Base-by-base conservation (phyloP, 2,888 invertebrate genomes). In the Lepidocyrtinus sp. region DNA sequence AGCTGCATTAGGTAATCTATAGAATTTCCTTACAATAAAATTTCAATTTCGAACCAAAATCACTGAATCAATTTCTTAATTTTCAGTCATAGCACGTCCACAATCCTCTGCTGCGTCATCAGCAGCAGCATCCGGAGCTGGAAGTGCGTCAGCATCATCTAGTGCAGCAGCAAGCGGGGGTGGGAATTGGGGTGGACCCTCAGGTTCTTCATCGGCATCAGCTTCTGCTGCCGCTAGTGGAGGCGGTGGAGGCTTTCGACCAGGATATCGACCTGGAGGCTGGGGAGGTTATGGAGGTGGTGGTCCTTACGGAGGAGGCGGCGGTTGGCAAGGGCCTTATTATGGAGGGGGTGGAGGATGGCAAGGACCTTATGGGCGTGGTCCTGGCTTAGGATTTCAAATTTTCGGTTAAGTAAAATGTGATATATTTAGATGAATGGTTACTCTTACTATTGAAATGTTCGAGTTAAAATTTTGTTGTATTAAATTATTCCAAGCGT, bases 81-180 rank as follows among this genome's bases (percentile, higher is more conserved):
- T 55, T 55, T 55, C 15, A 17, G 3, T n/a, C 3, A 62, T 27
- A 74, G 75, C 62, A 24, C 62, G 68, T 27, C 75, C 74, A 46
- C 75, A 75, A 27, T 19, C 74, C 1, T 70, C 82, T 15, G 72
- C 82, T 9, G 67, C 81, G 17, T 71, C 78, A 1, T 70, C 82
- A 0, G 78, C 82, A 1, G 69, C 82, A 9, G 70, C 73, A 17
- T 75, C 72, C 0, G 75, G 71, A 15, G 46, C 27, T 3, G 76
- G 74, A 15, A 67, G 70, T 1, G 62, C 76, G n/a, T 63, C 74
- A 21, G 73, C 77, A 1, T 68, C 74, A 17, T 77, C 82, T 2
- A 55, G 74, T 9, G 73, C 77, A 3, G 73, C 82, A 0, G 74
- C 78, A 9, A 64, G 68, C 36, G 59, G 67, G 15, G 65, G 65